Base-by-base conservation (phyloP, 2,888 invertebrate genomes). In the Plebejus anna region DNA sequence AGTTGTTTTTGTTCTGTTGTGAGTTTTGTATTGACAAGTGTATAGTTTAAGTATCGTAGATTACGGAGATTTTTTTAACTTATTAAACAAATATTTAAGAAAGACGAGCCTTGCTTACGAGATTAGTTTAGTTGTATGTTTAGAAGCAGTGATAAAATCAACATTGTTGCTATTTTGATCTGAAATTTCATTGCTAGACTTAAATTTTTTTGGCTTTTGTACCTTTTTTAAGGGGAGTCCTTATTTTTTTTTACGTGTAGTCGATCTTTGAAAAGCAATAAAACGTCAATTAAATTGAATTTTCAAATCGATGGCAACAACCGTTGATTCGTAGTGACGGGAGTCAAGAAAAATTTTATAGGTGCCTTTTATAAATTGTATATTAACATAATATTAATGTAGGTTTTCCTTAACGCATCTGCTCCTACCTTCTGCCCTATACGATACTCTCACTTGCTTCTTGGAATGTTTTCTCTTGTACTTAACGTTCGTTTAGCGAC, bases 21-120 rank as follows among this genome's bases (percentile, higher is more conserved):
- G 92, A 91, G 92, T 92, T 91, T 91, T 92, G 89, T 89, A 91
- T 89, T 89, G 86, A 89, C 87, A 87, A 80, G 78, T 84, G 81
- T 84, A 84, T 91, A 91, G 89, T 77, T 36, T 92, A 92, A 91
- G 92, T 83, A 84, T 88, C 87, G 84, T 92, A 89, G 88, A 86
- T 84, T 85, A 88, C 85, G 87, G 80, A 79, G 78, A 79, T 79
- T 81, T 82, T 88, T 89, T 88, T 91, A 86, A 92, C 90, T 93
- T 91, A 92, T 94, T 92, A 85, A 91, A 89, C 85, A 87, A 88
- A 88, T 91, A 90, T 89, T 87, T 90, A 90, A 90, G 88, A 94
- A 92, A 94, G 93, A 93, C 93, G 93, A 91, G 92, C 93, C 91
- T 92, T 92, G 93, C 93, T 94, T 94, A 92, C 86, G 88, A 88